Base-by-base conservation (phyloP, 2,888 invertebrate genomes). In the Xestia ashworthii region DNA sequence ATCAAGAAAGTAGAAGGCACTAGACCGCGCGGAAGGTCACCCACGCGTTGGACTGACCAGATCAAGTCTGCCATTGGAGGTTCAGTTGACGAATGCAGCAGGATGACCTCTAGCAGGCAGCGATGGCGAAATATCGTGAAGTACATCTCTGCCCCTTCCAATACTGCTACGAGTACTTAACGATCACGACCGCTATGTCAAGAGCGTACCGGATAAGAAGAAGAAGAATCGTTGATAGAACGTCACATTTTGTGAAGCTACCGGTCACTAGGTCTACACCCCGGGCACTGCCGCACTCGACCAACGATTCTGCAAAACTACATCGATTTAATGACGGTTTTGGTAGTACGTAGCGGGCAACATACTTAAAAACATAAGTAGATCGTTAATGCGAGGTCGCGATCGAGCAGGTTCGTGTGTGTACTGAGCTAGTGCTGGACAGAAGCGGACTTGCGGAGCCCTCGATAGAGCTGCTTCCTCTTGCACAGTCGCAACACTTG, bases 391-490 rank as follows among this genome's bases (percentile, higher is more conserved):
- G 19, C 48, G 19, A 50, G 32, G 44, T 44, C n/a, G 53, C 64
- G 53, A 46, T n/a, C n/a, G n/a, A 53, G 16, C 41, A 73, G 46
- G 11, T 22, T 46, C 48, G 14, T 50, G 60, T 44, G 38, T 22
- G n/a, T 32, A 19, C 9, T 48, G 22, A 78, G 79, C 14, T 71
- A 48, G 38, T 19, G 22, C 55, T 41, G 38, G 74, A 44, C 53
- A 44, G 48, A 46, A 22, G 70, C 22, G 14, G 38, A 58, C 50
- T 44, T 38, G 22, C 71, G 44, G 67, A 67, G 48, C 44, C 25
- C 2, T 62, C 32, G 38, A 55, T 77, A 76, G 69, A 71, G 82
- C 46, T 41, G 60, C 60, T 67, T 77, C 70, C 78, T 25, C n/a
- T 38, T 38, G 44, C 32, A n/a, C 11, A 9, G 53, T n/a, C 22